These are phyloP conservation scores for Diploptera punctata DNA, from an alignment of 2,888 invertebrate genomes.

Conservation along the genomic window DNA sequence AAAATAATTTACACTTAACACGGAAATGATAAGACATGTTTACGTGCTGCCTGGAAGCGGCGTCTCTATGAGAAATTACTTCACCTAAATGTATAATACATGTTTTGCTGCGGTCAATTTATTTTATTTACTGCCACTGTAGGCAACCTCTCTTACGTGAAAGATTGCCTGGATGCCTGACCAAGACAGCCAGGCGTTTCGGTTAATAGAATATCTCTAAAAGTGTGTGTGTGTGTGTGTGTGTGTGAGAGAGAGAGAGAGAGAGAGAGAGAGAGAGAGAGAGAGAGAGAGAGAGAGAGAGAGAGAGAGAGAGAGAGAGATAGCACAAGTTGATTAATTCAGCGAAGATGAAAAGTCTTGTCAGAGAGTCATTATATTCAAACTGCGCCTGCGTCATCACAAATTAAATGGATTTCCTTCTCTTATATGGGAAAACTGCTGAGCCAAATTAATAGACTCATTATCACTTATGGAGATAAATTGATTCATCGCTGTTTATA, in stretches of 20 bases:
- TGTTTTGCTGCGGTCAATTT: not conserved
- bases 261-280: too few relatives aligned
- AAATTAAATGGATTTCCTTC: not conserved
- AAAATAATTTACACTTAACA: too few relatives aligned
- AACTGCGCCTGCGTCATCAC: not conserved
- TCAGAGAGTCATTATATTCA: not conserved
- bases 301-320: not conserved
- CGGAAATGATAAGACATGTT: too few relatives aligned
- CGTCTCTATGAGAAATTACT: too few relatives aligned
- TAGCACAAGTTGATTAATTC: not conserved
- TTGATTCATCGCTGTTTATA: too few relatives aligned
- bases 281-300: too few relatives aligned
- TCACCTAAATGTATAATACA: not conserved
- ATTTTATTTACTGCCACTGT: not conserved
- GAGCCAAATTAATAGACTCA: too few relatives aligned
- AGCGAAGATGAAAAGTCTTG: not conserved
- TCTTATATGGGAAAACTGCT: too few relatives aligned
- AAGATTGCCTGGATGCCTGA: not conserved
- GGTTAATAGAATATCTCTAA: not conserved
- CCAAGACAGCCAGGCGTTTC: not conserved
- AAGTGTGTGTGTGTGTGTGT: too few relatives aligned
- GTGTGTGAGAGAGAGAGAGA: too few relatives aligned
- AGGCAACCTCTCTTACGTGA: conserved; percentile 2
- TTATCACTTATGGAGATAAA: too few relatives aligned
- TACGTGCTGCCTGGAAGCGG: too few relatives aligned